Evolutionary conservation across 2,113 vertebrate species (phyloP), one percentile per base, ranked within the genome.

Genomic region (Hippolais icterina): DNA sequence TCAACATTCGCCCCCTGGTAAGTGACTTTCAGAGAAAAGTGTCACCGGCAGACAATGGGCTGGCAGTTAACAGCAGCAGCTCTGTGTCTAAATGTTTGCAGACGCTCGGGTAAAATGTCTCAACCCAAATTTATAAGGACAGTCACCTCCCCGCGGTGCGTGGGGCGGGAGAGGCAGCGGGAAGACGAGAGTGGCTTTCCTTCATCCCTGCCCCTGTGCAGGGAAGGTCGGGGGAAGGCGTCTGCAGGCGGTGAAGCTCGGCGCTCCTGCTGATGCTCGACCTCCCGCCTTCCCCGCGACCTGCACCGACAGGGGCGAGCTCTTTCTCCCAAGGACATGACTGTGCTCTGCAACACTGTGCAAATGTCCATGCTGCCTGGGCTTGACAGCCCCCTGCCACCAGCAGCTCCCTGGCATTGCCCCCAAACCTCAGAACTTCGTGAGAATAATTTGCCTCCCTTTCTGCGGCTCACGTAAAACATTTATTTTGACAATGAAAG

Each of bases 21-120:
- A 97, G 91, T 78, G 93, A 97, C 97, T 98, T 95, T 94, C 95
- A 96, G 94, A 95, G 97, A 94, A 95, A 97, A 96, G 90, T 96
- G 95, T 97, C 97, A 90, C 78, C 80, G 70, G 69, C 66, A 97
- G 96, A 98, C 98, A 98, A 98, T 98, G 87, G 94, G 92, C 93
- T 95, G 90, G 96, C 96, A 96, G 91, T 97, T 93, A 93, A 87
- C 94, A 95, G 97, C 93, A 91, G 90, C 96, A 93, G 97, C 60
- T 95, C 68, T 74, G 53, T 85, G 93, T 97, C 96, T 96, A 89
- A 97, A 96, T 98, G 98, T 98, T 98, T 98, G 97, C 98, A 98
- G 96, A 95, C 95, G 92, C 95, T 94, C 90, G 92, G 59, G 87
- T 95, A 96, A 97, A 98, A 96, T 69, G 93, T 97, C 97, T 93